Base-by-base conservation (phyloP, 2,888 invertebrate species). In the Patella ulyssiponensis region DNA sequence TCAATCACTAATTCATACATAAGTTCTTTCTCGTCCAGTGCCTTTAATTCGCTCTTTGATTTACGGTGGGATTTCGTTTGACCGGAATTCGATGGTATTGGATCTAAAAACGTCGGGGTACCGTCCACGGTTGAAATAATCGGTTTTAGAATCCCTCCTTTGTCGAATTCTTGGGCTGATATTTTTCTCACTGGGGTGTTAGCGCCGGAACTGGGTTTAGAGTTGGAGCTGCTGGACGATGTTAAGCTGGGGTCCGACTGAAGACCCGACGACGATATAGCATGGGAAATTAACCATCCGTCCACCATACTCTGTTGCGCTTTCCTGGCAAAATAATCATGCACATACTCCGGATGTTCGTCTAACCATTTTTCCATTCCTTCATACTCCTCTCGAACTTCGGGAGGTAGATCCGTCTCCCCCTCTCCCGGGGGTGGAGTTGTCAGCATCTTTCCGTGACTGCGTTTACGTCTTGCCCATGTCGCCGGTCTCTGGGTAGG, bases 101-200 rank as follows among this genome's bases (percentile, higher is more conserved):
- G 91, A 71, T 90, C 91, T 75, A 98, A 93, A 93, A 98, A 98
- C 76, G 98, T 98, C 73, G 96, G 97, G 27, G 96, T 96, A 20
- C 98, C 98, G 91, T 98, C 98, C 80, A 97, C 96, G 2, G 88
- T 90, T 33, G 96, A 97, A 85, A 98, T 96, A 92, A 98, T 95
- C 81, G 98, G 97, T 91, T 97, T 97, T 83, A 97, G 93, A 33
- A 97, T 82, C 17, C 97, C 97, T 44, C 97, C 97, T 14, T 96
- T 94, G 93, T 98, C 98, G 91, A 98, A 98, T 92, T 98, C 98
- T 93, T 97, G 97, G 78, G 98, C 97, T 76, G 98, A 98, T 92
- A 98, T 97, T 94, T 94, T 95, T 93, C 96, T 94, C 84, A 98
- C 97, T 74, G 98, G 98, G 77, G 98, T 98, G 82, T 97, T 96